A percentile compares a stretch with the other conserved stretches of the same genome.
phyloP scores from a whole-genome alignment of 1,140 invertebrate genomes.

The Drosophila arawakana region DNA sequence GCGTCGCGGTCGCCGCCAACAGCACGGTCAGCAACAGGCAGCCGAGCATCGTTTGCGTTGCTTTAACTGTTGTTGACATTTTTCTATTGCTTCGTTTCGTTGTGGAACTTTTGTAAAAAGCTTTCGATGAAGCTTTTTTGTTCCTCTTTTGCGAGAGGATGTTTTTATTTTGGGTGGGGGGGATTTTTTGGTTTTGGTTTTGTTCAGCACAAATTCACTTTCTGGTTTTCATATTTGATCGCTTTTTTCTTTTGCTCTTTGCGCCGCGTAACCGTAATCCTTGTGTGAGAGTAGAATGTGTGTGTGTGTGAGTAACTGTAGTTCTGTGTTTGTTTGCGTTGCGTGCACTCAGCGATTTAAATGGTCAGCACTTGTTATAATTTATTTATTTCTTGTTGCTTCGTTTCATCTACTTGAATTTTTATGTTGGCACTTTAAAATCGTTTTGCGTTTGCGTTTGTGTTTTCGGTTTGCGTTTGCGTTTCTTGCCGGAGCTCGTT shows the following conservation, averaged over 20 bases:
- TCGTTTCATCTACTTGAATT: constrained; percentile 21
- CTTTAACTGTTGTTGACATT: constrained; percentile 23
- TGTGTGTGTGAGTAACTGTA: constrained; percentile 15
- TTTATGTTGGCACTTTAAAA: constrained; percentile 46
- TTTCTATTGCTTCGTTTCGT: constrained; percentile 6
- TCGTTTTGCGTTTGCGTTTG: constrained; percentile 27
- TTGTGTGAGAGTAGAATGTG: constrained; percentile 33
- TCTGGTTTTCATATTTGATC: constrained; percentile 79
- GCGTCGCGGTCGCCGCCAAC: constrained; percentile 45
- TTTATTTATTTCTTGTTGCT: constrained; percentile 14
- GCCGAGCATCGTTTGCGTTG: constrained; percentile 24
- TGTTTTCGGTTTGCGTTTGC: constrained; percentile 27
- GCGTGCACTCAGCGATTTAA: constrained; percentile 42
- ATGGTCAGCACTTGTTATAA: constrained; percentile 33
- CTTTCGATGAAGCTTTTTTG: constrained; percentile 15
- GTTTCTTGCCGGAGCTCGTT: constrained; percentile 67
- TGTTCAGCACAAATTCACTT: constrained; percentile 64
- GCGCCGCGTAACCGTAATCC: constrained; percentile 75
- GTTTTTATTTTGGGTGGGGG: constrained; percentile 15
- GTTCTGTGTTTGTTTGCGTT: constrained; percentile 26
- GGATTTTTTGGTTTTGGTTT: constrained; percentile 23
- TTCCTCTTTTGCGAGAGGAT: background rate
- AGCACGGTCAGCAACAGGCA: constrained; percentile 56
- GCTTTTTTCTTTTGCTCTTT: constrained; percentile 51
- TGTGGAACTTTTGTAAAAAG: constrained; percentile 20